These are phyloP conservation scores for Shargacucullia verbasci DNA, from an alignment of 2,888 invertebrate genomes.

Conservation along the genomic window DNA sequence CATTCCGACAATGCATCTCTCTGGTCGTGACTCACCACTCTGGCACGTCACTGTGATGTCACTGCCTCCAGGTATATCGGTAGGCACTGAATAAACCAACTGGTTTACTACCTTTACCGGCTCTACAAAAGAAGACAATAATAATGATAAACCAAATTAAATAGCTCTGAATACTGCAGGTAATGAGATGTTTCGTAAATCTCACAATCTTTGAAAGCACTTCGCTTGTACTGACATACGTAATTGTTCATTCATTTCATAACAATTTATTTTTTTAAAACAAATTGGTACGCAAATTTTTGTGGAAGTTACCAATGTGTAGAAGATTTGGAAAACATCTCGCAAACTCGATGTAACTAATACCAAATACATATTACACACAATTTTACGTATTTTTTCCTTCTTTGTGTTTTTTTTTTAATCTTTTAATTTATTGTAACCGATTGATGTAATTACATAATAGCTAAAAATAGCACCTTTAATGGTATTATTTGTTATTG, in stretches of 20 bases:
- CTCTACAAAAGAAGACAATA: constrained; percentile 4
- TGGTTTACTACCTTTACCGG: constrained; percentile 19
- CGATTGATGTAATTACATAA: constrained; percentile 1
- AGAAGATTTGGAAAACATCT: constrained; percentile 14
- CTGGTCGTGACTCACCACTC: constrained; percentile 67
- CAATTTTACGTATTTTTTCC: neutral
- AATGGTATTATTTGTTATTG: constrained; percentile 13
- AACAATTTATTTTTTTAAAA: neutral
- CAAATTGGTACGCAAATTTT: too few species aligned
- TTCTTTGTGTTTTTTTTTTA: too few species aligned
- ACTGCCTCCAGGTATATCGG: constrained; percentile 58
- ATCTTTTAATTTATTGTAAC: constrained; percentile 12
- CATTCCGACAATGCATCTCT: constrained; percentile 59
- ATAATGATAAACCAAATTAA: neutral
- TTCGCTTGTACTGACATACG: too few species aligned
- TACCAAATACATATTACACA: constrained; percentile 21
- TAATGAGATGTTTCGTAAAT: too few species aligned
- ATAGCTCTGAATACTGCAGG: too few species aligned
- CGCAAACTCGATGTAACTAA: neutral
- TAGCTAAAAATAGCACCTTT: constrained; percentile 1
- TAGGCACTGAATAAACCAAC: constrained; percentile 31
- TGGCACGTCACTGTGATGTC: constrained; percentile 68
- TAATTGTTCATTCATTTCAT: too few species aligned
- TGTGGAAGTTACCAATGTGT: constrained; percentile 1
- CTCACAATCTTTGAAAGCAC: too few species aligned